A percentile compares a stretch with the other conserved stretches of the same genome.
Evolutionary conservation across 23 tunicate genomes (phyloP).

Genomic region (Diplosoma virens): DNA sequence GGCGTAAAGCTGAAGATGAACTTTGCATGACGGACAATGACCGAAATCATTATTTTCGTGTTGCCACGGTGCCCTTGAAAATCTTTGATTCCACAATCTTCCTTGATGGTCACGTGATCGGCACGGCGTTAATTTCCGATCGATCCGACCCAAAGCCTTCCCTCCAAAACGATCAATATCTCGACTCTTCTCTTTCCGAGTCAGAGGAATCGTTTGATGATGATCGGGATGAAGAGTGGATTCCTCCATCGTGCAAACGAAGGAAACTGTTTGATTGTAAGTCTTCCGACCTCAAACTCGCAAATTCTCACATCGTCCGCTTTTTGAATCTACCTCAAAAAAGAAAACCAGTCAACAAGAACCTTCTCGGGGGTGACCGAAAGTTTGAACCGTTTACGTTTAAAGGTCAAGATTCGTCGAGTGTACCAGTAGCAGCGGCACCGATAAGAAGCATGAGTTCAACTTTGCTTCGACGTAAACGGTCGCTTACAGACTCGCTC

Average conservation of each 20-base stretch:
- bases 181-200: neutral
- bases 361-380: neutral
- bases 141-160: no score
- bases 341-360: slow-evolving; percentile 3
- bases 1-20: no score
- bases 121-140: no score
- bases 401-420: no score
- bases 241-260: neutral
- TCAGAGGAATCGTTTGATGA: neutral
- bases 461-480: no score
- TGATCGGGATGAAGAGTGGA: slow-evolving; percentile 16
- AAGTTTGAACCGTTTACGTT: neutral
- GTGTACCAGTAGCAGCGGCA: no score
- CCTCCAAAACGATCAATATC: no score
- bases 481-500: no score
- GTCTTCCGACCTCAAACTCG: neutral
- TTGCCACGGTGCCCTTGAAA: neutral
- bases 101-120: neutral
- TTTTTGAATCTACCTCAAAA: neutral
- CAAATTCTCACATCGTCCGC: neutral
- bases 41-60: neutral
- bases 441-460: no score
- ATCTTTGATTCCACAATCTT: neutral
- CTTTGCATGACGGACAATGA: no score
- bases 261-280: neutral